These are phyloP conservation scores for Charina bottae DNA, from an alignment of 2,113 vertebrate genomes.

Conservation along the genomic window DNA sequence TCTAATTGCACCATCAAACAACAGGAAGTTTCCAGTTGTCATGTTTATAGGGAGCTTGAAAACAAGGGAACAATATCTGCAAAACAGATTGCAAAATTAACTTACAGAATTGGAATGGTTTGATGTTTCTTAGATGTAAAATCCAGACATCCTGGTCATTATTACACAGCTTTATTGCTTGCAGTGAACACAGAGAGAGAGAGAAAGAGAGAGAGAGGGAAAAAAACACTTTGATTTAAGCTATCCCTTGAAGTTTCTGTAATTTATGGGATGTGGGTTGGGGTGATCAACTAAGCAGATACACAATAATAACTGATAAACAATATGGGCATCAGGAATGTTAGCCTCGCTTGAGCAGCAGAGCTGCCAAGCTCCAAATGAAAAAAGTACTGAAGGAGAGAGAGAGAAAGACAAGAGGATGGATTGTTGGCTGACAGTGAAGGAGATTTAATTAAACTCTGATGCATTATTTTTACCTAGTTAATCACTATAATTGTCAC, in stretches of 20 bases:
- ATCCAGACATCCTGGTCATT: neutral
- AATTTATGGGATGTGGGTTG: neutral
- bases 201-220: neutral
- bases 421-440: conserved; percentile 23
- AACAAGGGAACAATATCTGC: neutral
- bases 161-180: neutral
- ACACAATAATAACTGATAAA: neutral
- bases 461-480: conserved; percentile 48
- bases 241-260: neutral
- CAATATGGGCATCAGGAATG: neutral
- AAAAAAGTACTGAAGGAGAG: neutral
- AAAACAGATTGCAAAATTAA: neutral
- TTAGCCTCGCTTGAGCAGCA: neutral
- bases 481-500: conserved; percentile 41
- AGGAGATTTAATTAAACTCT: conserved; percentile 36
- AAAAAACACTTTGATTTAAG: neutral
- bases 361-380: conserved; percentile 21
- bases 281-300: neutral
- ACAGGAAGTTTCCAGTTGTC: neutral
- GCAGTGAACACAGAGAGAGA: neutral
- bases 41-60: neutral
- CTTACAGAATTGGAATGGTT: neutral
- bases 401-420: neutral
- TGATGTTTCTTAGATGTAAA: neutral
- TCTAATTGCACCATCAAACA: neutral